Conservation (phyloP, 30 jellyfish, hydroid and myxozoan species). For the Aurelia sp. region DNA sequence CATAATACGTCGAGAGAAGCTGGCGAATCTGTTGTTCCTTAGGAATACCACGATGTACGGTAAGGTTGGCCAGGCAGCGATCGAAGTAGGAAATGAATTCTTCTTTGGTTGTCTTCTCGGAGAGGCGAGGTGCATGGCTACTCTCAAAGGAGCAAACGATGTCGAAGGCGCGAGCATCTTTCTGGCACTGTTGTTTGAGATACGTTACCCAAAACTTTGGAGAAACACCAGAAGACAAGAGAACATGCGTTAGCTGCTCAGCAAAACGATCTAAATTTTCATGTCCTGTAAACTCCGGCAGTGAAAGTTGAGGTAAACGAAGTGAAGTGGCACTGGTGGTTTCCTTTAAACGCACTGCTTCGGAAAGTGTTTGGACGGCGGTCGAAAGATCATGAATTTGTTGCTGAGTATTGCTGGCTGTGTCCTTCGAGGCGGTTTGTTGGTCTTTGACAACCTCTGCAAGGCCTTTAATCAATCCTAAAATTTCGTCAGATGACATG, state of each 20-base stretch:
- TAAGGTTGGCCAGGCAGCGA: not conserved
- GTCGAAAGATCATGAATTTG: too few relatives aligned
- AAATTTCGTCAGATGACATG: too few relatives aligned
- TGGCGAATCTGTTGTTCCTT: slow-evolving; percentile 27
- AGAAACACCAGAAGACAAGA: slow-evolving; percentile 21
- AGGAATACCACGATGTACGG: slow-evolving; percentile 8
- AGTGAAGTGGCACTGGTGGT: not conserved
- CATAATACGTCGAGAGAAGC: slow-evolving; percentile 20
- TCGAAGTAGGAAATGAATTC: not conserved
- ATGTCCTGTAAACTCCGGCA: too few relatives aligned
- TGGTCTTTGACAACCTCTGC: too few relatives aligned
- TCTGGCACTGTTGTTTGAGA: slow-evolving; percentile 57
- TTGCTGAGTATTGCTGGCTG: too few relatives aligned
- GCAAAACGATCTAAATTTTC: too few relatives aligned
- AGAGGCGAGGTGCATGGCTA: not conserved
- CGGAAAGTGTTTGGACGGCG: too few relatives aligned
- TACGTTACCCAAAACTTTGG: not conserved
- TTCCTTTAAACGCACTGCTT: too few relatives aligned
- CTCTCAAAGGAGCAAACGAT: slow-evolving; percentile 4
- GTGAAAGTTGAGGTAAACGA: too few relatives aligned
- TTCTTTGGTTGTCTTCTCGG: not conserved
- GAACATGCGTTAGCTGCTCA: slow-evolving; percentile 49
- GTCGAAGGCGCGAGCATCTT: slow-evolving; percentile 51
- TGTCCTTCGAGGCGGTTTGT: too few relatives aligned
- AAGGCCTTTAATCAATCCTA: too few relatives aligned